Percentiles rank a stretch among this genome's conserved stretches.
phyloP scores from a whole-genome alignment of 1,140 invertebrate species.

The Macrocentrus cingulum region DNA sequence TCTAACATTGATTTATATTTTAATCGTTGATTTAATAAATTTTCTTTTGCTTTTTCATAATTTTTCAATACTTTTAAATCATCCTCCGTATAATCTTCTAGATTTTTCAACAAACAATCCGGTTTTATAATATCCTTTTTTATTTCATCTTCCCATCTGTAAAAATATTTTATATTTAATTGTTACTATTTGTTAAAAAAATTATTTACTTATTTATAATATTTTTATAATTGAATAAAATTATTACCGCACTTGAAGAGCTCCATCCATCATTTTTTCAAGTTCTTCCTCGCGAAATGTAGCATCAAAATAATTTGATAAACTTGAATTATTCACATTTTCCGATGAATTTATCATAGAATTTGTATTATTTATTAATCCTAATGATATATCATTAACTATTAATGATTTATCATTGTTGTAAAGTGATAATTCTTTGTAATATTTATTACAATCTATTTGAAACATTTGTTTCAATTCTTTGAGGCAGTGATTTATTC shows the following conservation, averaged over 20 bases:
- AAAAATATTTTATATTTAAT: slow-evolving; percentile 11
- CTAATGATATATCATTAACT: too few species aligned
- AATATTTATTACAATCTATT: slow-evolving; percentile 22
- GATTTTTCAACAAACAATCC: slow-evolving; percentile 65
- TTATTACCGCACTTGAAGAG: slow-evolving; percentile 62
- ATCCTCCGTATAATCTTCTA: slow-evolving; percentile 63
- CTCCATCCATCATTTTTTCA: slow-evolving; percentile 72
- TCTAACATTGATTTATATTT: slow-evolving; percentile 64
- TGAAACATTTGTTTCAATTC: slow-evolving; percentile 40
- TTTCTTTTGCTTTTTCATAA: slow-evolving; percentile 63
- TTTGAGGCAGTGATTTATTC: slow-evolving; percentile 33
- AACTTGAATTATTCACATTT: slow-evolving; percentile 54
- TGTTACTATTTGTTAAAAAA: not conserved
- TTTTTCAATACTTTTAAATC: slow-evolving; percentile 61
- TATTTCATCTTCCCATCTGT: slow-evolving; percentile 69
- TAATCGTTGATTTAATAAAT: slow-evolving; percentile 60
- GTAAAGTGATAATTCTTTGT: slow-evolving; percentile 33
- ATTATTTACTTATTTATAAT: too few species aligned
- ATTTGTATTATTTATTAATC: slow-evolving; percentile 7
- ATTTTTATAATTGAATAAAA: not conserved
- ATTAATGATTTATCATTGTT: too few species aligned
- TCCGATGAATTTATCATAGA: slow-evolving; percentile 1
- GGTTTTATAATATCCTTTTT: slow-evolving; percentile 69
- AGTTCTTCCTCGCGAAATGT: slow-evolving; percentile 65
- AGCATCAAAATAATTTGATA: slow-evolving; percentile 55